A percentile compares a stretch with the other conserved stretches of the same genome.
Conservation (phyloP, 2,797 vertebrate species). For the Nyctibius grandis region DNA sequence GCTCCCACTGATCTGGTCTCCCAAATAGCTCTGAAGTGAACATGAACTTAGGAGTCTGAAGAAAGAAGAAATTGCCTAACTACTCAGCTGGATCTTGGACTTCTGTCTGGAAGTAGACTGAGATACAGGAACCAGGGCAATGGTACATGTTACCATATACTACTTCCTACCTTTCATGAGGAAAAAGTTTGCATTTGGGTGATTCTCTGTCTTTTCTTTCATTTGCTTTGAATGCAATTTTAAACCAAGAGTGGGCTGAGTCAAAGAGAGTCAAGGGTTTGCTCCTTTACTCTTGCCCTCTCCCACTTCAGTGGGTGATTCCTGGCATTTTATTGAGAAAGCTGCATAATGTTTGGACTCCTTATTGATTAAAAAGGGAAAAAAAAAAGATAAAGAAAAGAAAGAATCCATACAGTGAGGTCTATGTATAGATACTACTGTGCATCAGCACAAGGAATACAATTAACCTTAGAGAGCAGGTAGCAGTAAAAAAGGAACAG, state of each 20-base stretch:
- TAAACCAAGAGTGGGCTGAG: neutral
- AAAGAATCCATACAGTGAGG: neutral
- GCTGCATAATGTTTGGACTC: neutral
- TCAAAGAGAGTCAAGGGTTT: neutral
- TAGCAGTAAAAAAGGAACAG: slow-evolving; percentile 36
- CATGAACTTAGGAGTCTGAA: neutral
- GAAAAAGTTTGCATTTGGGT: neutral
- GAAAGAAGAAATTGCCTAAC: neutral
- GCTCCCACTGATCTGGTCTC: neutral
- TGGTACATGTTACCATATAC: neutral
- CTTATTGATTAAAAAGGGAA: slow-evolving; percentile 12
- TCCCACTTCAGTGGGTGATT: neutral
- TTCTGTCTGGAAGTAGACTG: neutral
- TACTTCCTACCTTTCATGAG: neutral
- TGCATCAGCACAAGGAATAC: slow-evolving; percentile 40
- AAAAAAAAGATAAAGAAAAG: neutral
- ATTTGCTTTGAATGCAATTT: neutral
- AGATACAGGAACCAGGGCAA: neutral
- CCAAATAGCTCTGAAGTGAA: neutral
- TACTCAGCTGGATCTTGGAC: neutral
- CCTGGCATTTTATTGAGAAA: slow-evolving; percentile 27
- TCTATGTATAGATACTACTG: slow-evolving; percentile 28
- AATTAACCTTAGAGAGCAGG: slow-evolving; percentile 57
- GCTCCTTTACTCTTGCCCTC: neutral
- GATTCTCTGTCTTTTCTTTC: neutral